Evolutionary conservation across 2,113 vertebrate species (phyloP).

Genomic region (Athene noctua): DNA sequence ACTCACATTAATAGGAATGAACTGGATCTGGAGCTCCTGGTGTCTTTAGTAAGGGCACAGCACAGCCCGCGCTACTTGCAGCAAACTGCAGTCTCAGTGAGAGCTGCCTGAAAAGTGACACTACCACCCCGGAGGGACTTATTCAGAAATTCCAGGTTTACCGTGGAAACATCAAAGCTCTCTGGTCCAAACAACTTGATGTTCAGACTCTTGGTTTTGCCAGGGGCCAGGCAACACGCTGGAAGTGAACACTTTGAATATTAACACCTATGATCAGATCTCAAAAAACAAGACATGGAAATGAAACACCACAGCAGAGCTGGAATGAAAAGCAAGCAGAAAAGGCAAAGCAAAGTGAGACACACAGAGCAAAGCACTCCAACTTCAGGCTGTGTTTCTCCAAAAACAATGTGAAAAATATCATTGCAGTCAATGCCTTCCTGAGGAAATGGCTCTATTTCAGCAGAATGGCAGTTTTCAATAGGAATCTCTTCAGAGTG

Average conservation of each 20-base stretch:
- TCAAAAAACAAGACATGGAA: background rate
- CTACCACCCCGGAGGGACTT: background rate
- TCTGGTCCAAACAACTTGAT: background rate
- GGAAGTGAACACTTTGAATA: background rate
- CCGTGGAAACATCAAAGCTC: background rate
- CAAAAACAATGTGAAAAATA: background rate
- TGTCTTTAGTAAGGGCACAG: rapidly evolving
- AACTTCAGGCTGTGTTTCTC: background rate
- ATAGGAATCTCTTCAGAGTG: background rate
- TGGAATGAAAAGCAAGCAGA: background rate
- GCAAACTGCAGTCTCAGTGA: background rate
- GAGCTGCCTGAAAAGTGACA: background rate
- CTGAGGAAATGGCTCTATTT: background rate
- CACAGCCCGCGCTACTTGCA: rapidly evolving
- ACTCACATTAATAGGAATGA: rapidly evolving
- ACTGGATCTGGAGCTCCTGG: background rate
- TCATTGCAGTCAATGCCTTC: background rate
- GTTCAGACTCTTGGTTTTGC: background rate
- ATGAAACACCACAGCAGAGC: background rate
- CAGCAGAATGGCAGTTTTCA: background rate
- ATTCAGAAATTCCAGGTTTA: background rate
- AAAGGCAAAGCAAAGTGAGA: background rate
- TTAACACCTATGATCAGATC: background rate
- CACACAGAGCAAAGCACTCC: background rate
- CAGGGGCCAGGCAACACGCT: rapidly evolving